phyloP scores from a whole-genome alignment of 1,140 invertebrate genomes.

The Melipona quadrifasciata region DNA sequence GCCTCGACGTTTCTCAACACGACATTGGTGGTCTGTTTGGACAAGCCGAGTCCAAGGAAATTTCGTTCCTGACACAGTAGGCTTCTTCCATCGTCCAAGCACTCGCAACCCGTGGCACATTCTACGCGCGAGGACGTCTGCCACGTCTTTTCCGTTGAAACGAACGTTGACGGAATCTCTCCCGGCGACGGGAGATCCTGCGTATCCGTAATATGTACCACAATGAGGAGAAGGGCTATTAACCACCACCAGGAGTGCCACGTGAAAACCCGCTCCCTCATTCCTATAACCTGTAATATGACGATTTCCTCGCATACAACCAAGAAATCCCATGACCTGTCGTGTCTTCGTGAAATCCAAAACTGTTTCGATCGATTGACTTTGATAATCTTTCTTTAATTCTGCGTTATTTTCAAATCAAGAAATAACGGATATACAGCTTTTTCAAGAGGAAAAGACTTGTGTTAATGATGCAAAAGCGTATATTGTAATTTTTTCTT shows the following conservation, averaged over 20 bases:
- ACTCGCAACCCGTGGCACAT: conserved; percentile 71
- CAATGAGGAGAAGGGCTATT: conserved; percentile 73
- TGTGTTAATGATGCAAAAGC: neutral
- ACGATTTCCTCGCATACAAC: conserved; percentile 60
- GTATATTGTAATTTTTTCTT: neutral
- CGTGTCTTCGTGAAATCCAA: conserved; percentile 31
- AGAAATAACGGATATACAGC: neutral
- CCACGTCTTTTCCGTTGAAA: conserved; percentile 7
- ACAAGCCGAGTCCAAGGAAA: conserved; percentile 60
- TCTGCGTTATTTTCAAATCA: neutral
- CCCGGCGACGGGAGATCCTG: conserved; percentile 27
- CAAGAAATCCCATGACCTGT: conserved; percentile 71
- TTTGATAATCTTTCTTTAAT: conserved; percentile 9
- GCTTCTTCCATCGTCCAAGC: conserved; percentile 46
- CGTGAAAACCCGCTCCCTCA: conserved; percentile 78
- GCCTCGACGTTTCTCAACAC: conserved; percentile 57
- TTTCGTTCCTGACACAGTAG: conserved; percentile 67
- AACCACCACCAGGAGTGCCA: conserved; percentile 74
- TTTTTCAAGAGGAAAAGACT: neutral
- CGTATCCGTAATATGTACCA: conserved; percentile 49
- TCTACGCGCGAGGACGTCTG: conserved; percentile 35
- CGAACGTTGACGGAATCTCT: conserved; percentile 14
- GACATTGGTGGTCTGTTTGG: conserved; percentile 53
- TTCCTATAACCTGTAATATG: conserved; percentile 74
- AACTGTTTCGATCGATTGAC: neutral